Conservation (phyloP, 2,113 vertebrate genomes). For the Nanorana parkeri region DNA sequence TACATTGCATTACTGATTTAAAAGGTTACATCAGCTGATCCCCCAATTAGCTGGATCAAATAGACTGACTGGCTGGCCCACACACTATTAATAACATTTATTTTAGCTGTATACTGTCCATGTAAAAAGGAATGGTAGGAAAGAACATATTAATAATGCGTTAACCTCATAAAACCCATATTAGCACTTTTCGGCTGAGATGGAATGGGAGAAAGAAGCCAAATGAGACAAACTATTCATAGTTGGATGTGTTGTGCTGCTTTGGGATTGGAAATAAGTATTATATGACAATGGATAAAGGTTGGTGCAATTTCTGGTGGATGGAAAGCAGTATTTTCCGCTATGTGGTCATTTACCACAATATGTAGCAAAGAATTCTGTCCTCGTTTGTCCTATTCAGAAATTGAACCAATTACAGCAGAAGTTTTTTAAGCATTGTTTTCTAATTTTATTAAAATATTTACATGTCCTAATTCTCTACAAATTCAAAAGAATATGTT, state of each 20-base stretch:
- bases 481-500: slow-evolving; percentile 19
- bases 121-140: neutral
- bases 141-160: slow-evolving; percentile 13
- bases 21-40: no score
- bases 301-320: neutral
- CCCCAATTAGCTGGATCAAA: no score
- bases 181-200: neutral
- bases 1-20: no score
- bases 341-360: slow-evolving; percentile 14
- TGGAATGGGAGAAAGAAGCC: neutral
- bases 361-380: slow-evolving; percentile 14
- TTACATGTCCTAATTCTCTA: slow-evolving; percentile 22
- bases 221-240: slow-evolving; percentile 21
- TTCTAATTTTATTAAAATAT: slow-evolving; percentile 44
- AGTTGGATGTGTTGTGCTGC: neutral
- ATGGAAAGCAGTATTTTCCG: slow-evolving; percentile 3
- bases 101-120: neutral
- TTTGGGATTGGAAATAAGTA: slow-evolving; percentile 19
- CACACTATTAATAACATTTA: neutral
- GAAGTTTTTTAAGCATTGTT: slow-evolving; percentile 33
- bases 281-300: slow-evolving; percentile 5
- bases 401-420: slow-evolving; percentile 4
- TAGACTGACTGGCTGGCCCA: no score
- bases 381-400: slow-evolving; percentile 19
- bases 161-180: slow-evolving; percentile 3